Base-by-base conservation (phyloP, 1,140 invertebrate species). In the Eubasilissa regina region DNA sequence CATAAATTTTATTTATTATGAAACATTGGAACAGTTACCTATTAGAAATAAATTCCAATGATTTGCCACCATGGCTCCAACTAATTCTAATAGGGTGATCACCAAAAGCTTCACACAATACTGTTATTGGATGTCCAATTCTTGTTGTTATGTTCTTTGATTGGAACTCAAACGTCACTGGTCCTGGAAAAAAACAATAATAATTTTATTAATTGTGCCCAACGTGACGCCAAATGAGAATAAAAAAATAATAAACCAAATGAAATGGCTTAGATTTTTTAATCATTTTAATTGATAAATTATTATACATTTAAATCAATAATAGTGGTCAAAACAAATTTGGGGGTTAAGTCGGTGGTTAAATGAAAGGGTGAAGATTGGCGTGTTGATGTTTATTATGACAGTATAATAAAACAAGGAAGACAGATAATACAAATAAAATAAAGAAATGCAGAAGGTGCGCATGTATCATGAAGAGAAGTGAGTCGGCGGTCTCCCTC, bases 91-190 rank as follows among this genome's bases (percentile, higher is more conserved):
- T 92, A 0, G 96, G 96, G 79, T 93, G 92, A 85, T 98, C 96
- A 0, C 97, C 97, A 53, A 95, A 91, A 0, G 96, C 95, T 56
- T 93, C 92, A 85, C 97, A 98, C n/a, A 93, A 91, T 19, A 98
- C 85, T 0, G 90, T 91, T 0, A 94, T 91, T 0, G 92, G 90
- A 83, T 94, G 93, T 19, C 94, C 90, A 56, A 93, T 87, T 80
- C 94, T 89, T 73, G 93, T 93, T 3, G 93, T 94, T 6, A 94
- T 89, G 84, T 94, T 94, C 66, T 90, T 89, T 53, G 92, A 90
- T 15, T 92, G 90, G 48, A 91, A 88, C 80, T 94, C 93, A 84
- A 96, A 96, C 83, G 94, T 92, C 0, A 94, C 94, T 4, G 95
- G 95, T 83, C 95, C 94, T 96, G 85, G 8, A 87, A 87, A 84